Evolutionary conservation across 2,888 invertebrate genomes (phyloP).

Genomic region (Pollenia griseotomentosa): DNA sequence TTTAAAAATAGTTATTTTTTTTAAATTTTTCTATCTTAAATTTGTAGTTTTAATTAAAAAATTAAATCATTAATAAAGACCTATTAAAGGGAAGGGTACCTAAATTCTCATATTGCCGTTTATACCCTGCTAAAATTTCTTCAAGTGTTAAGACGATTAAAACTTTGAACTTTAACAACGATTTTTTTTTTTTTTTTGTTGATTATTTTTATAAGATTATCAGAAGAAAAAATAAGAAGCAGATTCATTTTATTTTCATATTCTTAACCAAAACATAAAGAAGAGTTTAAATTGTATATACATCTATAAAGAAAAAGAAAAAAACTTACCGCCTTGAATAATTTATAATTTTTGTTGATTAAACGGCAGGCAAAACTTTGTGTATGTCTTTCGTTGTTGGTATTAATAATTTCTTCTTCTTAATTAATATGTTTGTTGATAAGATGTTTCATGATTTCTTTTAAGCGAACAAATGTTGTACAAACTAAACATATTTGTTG

Average conservation of each 20-base stretch:
- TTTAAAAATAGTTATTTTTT: too few species aligned
- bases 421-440: neutral
- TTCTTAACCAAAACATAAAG: too few species aligned
- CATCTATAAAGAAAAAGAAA: neutral
- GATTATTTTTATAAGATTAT: neutral
- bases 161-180: neutral
- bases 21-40: too few species aligned
- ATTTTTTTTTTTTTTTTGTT: too few species aligned
- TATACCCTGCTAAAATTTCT: neutral
- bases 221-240: neutral
- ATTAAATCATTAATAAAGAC: too few species aligned
- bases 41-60: too few species aligned
- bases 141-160: neutral
- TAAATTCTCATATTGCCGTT: neutral
- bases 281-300: too few species aligned
- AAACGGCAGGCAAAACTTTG: neutral
- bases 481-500: neutral
- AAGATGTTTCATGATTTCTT: neutral
- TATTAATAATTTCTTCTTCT: neutral
- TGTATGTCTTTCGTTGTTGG: too few species aligned
- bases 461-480: neutral
- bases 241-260: too few species aligned
- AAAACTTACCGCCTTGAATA: slow-evolving; percentile 18
- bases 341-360: slow-evolving; percentile 1
- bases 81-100: neutral